Evolutionary conservation across 2,113 vertebrate species (phyloP).

Genomic region (Cottus gobio): DNA sequence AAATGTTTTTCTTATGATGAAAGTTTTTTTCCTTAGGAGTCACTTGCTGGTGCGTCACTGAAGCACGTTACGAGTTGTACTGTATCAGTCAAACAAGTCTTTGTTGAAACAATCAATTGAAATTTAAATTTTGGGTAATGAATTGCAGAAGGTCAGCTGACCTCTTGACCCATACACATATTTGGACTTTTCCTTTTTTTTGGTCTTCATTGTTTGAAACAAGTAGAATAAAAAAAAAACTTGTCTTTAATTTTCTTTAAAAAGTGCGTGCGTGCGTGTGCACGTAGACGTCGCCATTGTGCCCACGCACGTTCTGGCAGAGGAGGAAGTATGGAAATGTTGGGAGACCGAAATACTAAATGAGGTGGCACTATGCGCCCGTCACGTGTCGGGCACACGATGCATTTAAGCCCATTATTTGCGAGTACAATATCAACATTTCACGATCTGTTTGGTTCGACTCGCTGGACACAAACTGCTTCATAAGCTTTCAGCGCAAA

Average conservation of each 20-base stretch:
- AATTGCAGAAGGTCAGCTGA: slow-evolving; percentile 51
- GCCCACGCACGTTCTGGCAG: background rate
- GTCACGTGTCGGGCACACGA: slow-evolving; percentile 21
- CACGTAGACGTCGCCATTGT: background rate
- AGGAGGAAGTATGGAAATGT: slow-evolving; percentile 21
- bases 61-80: background rate
- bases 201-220: background rate
- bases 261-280: background rate
- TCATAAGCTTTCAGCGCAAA: background rate
- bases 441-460: slow-evolving; percentile 21
- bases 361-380: background rate
- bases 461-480: slow-evolving; percentile 19
- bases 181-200: slow-evolving; percentile 3
- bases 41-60: background rate
- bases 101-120: slow-evolving; percentile 14
- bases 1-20: background rate
- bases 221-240: slow-evolving; percentile 10
- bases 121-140: slow-evolving; percentile 13
- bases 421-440: slow-evolving; percentile 49
- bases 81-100: slow-evolving; percentile 23
- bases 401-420: slow-evolving; percentile 55
- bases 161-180: slow-evolving; percentile 52
- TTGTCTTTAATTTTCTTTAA: slow-evolving; percentile 15
- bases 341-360: slow-evolving; percentile 15
- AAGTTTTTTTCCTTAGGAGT: background rate